Evolutionary conservation across 2,888 invertebrate species (phyloP).

Genomic region (Arge pagana): DNA sequence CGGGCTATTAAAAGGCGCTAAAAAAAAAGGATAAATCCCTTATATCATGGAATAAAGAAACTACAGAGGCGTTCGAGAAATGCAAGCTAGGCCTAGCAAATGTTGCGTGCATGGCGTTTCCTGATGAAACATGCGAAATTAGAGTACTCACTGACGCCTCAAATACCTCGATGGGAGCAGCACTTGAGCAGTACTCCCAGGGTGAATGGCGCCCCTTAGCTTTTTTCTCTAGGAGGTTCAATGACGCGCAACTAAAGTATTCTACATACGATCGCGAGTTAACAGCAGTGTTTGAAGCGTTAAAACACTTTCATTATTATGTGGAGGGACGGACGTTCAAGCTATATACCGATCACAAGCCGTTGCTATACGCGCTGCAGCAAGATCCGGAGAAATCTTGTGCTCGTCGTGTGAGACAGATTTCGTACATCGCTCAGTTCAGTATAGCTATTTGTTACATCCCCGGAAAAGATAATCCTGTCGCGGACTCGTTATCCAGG

Average conservation of each 20-base stretch:
- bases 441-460: no score
- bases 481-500: no score
- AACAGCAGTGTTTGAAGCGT: conserved; percentile 46
- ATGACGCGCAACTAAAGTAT: conserved; percentile 45
- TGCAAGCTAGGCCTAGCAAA: conserved; percentile 39
- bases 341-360: conserved; percentile 51
- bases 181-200: conserved; percentile 44
- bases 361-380: conserved; percentile 44
- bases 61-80: conserved; percentile 34
- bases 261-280: conserved; percentile 55
- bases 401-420: conserved; percentile 46
- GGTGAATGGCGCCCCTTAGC: conserved; percentile 44
- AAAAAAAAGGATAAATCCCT: conserved; percentile 41
- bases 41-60: conserved; percentile 28
- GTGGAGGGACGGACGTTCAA: conserved; percentile 47
- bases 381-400: conserved; percentile 41
- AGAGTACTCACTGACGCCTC: conserved; percentile 50
- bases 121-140: conserved; percentile 38
- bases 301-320: conserved; percentile 48
- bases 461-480: no score
- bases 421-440: no score
- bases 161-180: conserved; percentile 49
- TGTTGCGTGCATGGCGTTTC: conserved; percentile 46
- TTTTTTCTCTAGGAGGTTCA: conserved; percentile 49
- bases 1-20: conserved; percentile 34